Evolutionary conservation across 1,140 invertebrate species (phyloP), one percentile per base, ranked within the genome.

Genomic region (Aphaenogaster rudis): DNA sequence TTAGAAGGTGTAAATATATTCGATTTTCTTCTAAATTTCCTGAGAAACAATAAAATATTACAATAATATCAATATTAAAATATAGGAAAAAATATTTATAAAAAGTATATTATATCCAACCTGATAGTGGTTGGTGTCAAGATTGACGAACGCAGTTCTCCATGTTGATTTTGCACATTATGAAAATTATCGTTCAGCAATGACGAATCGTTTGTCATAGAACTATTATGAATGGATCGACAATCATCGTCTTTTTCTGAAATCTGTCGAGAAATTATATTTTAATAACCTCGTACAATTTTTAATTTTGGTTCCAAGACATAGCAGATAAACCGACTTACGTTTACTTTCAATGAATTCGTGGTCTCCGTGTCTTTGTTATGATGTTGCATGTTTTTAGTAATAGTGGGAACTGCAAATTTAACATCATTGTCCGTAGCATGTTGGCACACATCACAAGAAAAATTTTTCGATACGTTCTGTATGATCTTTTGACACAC

Each of bases 1-100:
- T 97, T 97, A 0, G 98, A 98, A 61, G 98, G 98, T 48, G 98
- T 98, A 92, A 99, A 99, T 63, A 99, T 96, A 96, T 99, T 99
- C 1, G 99, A 99, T 94, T 99, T 97, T 94, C 99, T 96, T 86
- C 99, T 96, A 90, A 98, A 98, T 96, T 99, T 99, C 95, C 96
- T 97, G 90, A 13, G 93, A 85, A 90, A 89, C 84, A 78, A 88
- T 87, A 88, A 77, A 86, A 89, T 88, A 77, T 54, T 28, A n/a
- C 54, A 61, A 86, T 45, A 59, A 11, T 28, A 88, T 21, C 6
- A 11, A 36, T 45, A 1, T 17, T 39, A 33, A 54, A 48, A 48
- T 28, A 0, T 28, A 76, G 11, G 17, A 61, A 28, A 4, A 36
- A 33, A 5, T 28, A 28, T 28, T 28, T 45, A 57, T 15, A 13